A percentile compares a stretch with the other conserved stretches of the same genome.
These are phyloP conservation scores for Pangasianodon hypophthalmus DNA, from an alignment of 2,113 vertebrate species.

Conservation along the genomic window DNA sequence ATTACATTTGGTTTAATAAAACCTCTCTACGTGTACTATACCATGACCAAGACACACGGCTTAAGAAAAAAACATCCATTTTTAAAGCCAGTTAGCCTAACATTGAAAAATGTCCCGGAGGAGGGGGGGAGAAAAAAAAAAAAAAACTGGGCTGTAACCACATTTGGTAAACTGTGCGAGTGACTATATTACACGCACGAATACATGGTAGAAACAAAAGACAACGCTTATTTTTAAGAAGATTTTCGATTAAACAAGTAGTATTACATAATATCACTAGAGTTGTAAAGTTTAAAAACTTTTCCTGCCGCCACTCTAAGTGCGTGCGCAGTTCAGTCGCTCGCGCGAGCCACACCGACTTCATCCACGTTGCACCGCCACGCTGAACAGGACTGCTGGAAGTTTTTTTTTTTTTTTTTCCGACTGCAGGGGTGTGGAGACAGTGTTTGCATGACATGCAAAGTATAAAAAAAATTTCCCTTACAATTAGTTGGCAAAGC, in stretches of 20 bases:
- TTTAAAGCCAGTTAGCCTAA: not conserved
- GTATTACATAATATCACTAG: not conserved
- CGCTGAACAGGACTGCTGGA: conserved; percentile 15
- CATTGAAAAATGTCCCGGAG: not conserved
- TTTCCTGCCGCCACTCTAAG: not conserved
- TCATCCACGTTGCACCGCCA: conserved; percentile 51
- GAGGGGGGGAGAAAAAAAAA: not conserved
- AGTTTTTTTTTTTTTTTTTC: not conserved
- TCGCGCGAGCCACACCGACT: not conserved
- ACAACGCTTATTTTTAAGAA: not conserved
- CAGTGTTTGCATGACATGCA: conserved; percentile 51
- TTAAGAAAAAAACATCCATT: not conserved
- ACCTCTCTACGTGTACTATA: not conserved
- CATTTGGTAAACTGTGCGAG: conserved; percentile 14
- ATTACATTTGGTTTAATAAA: not conserved
- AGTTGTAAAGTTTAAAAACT: not conserved
- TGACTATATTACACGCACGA: not conserved
- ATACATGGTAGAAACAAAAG: not conserved
- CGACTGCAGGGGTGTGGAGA: conserved; percentile 3
- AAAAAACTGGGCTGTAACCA: conserved; percentile 29
- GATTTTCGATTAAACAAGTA: not conserved
- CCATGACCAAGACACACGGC: not conserved
- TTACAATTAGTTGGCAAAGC: conserved; percentile 17
- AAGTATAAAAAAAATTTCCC: conserved; percentile 51
- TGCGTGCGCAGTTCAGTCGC: not conserved